Conservation (phyloP, 92 coral and sea anemone species). For the Paragorgia papillata region DNA sequence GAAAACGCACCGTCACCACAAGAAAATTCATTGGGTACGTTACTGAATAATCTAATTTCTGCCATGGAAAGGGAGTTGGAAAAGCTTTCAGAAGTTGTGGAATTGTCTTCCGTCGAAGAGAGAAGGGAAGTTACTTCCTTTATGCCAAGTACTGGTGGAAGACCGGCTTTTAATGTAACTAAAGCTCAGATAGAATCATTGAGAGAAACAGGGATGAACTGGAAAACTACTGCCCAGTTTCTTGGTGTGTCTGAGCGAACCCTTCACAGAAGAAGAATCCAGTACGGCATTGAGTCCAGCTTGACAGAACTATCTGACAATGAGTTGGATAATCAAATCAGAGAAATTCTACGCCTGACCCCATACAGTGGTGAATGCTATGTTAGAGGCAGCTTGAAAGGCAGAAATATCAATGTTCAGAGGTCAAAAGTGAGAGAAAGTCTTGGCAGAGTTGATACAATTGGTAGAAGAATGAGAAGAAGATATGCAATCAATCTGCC, state of each 20-base stretch:
- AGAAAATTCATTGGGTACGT: conserved; percentile 48
- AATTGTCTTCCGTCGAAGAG: neutral
- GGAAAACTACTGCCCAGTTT: conserved; percentile 54
- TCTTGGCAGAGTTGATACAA: conserved; percentile 12
- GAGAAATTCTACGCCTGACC: too few relatives aligned
- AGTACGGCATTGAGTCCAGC: conserved; percentile 13
- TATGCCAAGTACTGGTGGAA: conserved; percentile 63
- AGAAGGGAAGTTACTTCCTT: conserved; percentile 25
- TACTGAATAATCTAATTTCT: conserved; percentile 26
- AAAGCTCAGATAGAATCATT: conserved; percentile 44
- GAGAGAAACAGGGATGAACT: conserved; percentile 65
- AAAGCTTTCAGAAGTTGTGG: neutral
- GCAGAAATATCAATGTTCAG: conserved; percentile 14
- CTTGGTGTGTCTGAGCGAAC: conserved; percentile 41
- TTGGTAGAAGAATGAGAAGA: conserved; percentile 16
- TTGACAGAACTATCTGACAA: conserved; percentile 22
- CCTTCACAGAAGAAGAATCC: conserved; percentile 3
- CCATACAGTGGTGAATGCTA: conserved; percentile 64
- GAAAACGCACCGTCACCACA: conserved; percentile 19
- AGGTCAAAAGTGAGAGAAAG: conserved; percentile 30
- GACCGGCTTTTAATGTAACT: conserved; percentile 51
- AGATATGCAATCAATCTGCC: conserved; percentile 44
- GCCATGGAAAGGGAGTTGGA: neutral
- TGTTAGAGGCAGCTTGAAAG: conserved; percentile 34
- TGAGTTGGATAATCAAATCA: conserved; percentile 40